Conservation (phyloP, 2,113 vertebrate genomes). For the Odocoileus hemionus region DNA sequence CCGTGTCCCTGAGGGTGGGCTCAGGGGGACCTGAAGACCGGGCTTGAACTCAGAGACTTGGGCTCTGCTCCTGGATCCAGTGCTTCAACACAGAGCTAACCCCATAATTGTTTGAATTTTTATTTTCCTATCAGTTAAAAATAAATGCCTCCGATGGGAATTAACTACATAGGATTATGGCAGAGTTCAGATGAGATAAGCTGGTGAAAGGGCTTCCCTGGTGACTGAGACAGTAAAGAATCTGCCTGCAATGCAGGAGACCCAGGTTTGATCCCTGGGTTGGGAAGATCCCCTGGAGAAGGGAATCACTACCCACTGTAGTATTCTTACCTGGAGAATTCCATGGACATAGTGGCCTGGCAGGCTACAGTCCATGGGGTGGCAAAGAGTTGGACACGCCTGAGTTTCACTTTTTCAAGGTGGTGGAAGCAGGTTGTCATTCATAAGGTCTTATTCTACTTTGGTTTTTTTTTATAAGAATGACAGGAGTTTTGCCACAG, state of each 20-base stretch:
- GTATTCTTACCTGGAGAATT: neutral
- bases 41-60: neutral
- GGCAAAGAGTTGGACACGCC: neutral
- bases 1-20: neutral
- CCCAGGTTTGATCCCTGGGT: neutral
- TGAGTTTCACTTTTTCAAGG: neutral
- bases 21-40: neutral
- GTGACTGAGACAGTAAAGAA: neutral
- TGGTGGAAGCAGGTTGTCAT: neutral
- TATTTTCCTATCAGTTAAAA: neutral
- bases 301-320: neutral
- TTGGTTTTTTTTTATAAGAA: neutral
- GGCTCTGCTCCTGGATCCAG: neutral
- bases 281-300: neutral
- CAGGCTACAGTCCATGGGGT: neutral
- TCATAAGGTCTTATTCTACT: neutral
- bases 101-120: neutral
- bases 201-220: neutral
- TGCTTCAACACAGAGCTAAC: neutral
- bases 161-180: neutral
- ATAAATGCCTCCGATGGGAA: neutral
- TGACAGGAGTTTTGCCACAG: neutral
- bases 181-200: neutral
- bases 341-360: neutral
- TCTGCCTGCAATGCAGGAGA: neutral